Evolutionary conservation across 2,797 vertebrate genomes (phyloP), one percentile per base, ranked within the genome.

Genomic region (Simalia tracyae): DNA sequence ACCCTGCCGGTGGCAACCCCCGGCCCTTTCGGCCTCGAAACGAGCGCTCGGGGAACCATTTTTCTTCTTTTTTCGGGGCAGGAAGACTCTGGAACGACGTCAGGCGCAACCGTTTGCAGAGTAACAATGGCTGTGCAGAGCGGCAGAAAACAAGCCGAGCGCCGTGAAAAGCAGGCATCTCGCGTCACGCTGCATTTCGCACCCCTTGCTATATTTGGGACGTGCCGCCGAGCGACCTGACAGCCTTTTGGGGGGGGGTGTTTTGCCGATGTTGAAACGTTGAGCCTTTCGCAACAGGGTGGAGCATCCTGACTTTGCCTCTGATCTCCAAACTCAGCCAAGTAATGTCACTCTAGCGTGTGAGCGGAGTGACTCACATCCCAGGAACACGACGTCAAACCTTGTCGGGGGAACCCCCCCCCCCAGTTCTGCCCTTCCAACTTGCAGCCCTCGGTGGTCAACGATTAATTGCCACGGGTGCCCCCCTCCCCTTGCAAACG

Each of bases 151-250:
- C 2, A 28, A 22, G 5, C 11, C 46, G 0, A 5, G 11, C 36
- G 2, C 6, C 36, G 6, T 3, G 12, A 36, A n/a, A 57, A 46
- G 2, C 28, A 2, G 59, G 81, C 91, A 28, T 85, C 63, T 72
- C 12, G 63, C 42, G 9, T 26, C 54, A 86, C 64, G 63, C 24
- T 14, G 15, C 1, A 7, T 17, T 86, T 89, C 36, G 17, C 81
- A 86, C 61, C 61, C 64, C 31, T 59, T 42, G 72, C 72, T 89
- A 24, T 89, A 89, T 89, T 60, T 86, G 81, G 88, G 88, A 61
- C 15, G n/a, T 15, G 56, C 54, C 68, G 57, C 4, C 59, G 1
- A 60, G 66, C 42, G 1, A 61, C 42, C 50, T 36, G 68, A 42
- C 68, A 36, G 68, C 68, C 5, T 61, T 61, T 24, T 61, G 5